Conservation (phyloP, 1,140 invertebrate genomes). For the Pseudomyrmex cubaensis region DNA sequence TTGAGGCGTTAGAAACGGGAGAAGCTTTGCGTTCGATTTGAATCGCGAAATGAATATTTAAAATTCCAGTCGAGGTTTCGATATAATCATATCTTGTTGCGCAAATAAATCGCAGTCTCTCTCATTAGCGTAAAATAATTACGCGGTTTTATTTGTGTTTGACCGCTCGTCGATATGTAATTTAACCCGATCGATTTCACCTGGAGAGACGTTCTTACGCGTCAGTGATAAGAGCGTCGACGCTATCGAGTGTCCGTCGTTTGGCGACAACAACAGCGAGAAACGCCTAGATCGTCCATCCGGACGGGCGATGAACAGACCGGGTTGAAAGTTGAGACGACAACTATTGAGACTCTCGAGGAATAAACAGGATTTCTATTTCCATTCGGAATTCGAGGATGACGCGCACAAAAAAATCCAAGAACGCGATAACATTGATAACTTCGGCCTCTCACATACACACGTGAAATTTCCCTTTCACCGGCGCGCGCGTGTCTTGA, state of each 20-base stretch:
- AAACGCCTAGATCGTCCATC: too few species aligned
- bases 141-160: too few species aligned
- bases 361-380: not conserved
- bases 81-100: too few species aligned
- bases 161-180: too few species aligned
- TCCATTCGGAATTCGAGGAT: not conserved
- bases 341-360: not conserved
- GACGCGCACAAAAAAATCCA: not conserved
- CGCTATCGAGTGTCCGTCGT: too few species aligned
- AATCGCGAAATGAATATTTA: not conserved
- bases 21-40: not conserved
- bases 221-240: too few species aligned
- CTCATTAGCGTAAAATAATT: too few species aligned
- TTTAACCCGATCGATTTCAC: too few species aligned
- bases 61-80: too few species aligned
- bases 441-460: conserved; percentile 18
- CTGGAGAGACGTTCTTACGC: too few species aligned
- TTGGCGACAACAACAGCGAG: too few species aligned
- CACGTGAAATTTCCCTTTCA: conserved; percentile 66
- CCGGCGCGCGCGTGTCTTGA: conserved; percentile 23
- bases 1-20: not conserved
- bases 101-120: too few species aligned
- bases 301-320: not conserved
- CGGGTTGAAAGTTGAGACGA: not conserved
- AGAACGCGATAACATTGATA: not conserved